These are phyloP conservation scores for Microchrysa polita DNA, from an alignment of 2,888 invertebrate genomes.

Conservation along the genomic window DNA sequence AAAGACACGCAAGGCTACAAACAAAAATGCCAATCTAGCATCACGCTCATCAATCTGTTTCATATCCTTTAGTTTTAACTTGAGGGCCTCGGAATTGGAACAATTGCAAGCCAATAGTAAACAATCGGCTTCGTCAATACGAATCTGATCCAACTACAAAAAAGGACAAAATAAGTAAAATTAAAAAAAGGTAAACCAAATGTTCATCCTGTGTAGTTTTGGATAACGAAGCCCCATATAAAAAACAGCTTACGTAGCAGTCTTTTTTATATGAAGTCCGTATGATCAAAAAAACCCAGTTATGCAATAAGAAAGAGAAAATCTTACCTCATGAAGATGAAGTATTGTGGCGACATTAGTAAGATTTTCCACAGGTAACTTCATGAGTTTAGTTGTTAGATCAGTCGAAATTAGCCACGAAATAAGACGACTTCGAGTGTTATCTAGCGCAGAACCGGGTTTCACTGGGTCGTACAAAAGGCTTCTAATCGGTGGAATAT, in stretches of 20 bases:
- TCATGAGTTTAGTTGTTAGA: constrained; percentile 1
- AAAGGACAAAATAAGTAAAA: not conserved
- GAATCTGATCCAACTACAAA: constrained; percentile 41
- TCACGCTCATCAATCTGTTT: constrained; percentile 41
- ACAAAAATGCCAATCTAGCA: constrained; percentile 45
- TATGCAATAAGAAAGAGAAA: no score
- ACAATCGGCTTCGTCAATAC: constrained; percentile 46
- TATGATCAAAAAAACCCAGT: no score
- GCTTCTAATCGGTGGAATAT: not conserved
- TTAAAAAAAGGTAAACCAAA: not conserved
- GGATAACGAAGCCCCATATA: no score
- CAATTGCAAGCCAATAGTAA: constrained; percentile 40
- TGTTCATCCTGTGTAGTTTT: no score
- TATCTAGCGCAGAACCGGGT: constrained; percentile 21
- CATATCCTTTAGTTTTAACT: not conserved
- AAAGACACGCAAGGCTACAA: not conserved
- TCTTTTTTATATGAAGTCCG: no score
- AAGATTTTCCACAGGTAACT: constrained; percentile 9
- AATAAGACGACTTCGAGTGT: constrained; percentile 31
- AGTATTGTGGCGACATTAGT: not conserved
- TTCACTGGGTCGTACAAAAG: constrained; percentile 2
- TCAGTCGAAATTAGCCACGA: constrained; percentile 44
- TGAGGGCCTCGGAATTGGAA: not conserved
- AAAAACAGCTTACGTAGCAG: no score
- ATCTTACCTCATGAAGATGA: constrained; percentile 44